A percentile compares a stretch with the other conserved stretches of the same genome.
These are phyloP conservation scores for Colaptes auratus DNA, from an alignment of 2,113 vertebrate species.

Conservation along the genomic window DNA sequence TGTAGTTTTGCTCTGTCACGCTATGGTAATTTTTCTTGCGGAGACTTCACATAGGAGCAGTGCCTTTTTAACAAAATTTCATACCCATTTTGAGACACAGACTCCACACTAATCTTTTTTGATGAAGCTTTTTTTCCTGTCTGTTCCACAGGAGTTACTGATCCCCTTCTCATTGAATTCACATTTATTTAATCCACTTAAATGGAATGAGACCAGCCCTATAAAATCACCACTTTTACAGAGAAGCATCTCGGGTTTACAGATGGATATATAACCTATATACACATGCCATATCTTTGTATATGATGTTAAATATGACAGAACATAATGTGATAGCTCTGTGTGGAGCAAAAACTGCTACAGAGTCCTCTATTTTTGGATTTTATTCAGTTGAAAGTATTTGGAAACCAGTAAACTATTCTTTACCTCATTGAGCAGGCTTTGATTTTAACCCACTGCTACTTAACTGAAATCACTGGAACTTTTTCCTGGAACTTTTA, in stretches of 20 bases:
- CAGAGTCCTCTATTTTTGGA: neutral
- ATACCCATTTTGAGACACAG: neutral
- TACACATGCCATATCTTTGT: neutral
- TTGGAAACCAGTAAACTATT: neutral
- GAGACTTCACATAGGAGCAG: neutral
- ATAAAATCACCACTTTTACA: neutral
- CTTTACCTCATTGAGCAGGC: neutral
- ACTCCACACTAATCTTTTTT: neutral
- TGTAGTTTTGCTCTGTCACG: constrained; percentile 3
- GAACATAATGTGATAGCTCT: neutral
- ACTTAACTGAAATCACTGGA: neutral
- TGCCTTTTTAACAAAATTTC: neutral
- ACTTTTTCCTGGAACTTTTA: neutral
- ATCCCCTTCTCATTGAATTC: neutral
- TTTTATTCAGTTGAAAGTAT: neutral
- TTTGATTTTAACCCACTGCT: neutral
- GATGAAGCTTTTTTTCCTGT: neutral
- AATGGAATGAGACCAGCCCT: neutral
- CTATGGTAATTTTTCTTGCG: neutral
- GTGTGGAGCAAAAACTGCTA: neutral
- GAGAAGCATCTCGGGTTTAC: neutral
- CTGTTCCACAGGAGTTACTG: neutral
- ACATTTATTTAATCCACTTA: neutral
- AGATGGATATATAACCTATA: neutral
- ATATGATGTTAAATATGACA: neutral